Percentiles rank a stretch among this genome's conserved stretches.
Evolutionary conservation across 2,888 invertebrate species (phyloP).

Genomic region (Eupithecia exiguata): DNA sequence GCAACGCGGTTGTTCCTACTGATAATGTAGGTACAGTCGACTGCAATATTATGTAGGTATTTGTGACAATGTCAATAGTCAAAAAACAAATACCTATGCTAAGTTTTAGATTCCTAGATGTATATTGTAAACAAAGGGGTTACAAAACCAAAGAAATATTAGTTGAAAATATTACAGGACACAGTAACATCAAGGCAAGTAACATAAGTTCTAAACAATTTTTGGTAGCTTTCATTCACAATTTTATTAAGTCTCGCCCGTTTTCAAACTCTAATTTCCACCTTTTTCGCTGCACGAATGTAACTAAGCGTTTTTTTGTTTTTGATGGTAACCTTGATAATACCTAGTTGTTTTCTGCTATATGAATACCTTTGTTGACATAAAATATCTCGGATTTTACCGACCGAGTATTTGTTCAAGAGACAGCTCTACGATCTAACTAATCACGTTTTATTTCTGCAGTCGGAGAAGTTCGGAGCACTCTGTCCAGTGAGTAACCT

Average conservation of each 20-base stretch:
- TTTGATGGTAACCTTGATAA: too few relatives aligned
- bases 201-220: background rate
- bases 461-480: constrained; percentile 68
- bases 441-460: constrained; percentile 45
- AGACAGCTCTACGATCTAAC: background rate
- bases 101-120: background rate
- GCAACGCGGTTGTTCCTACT: too few relatives aligned
- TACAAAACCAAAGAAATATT: background rate
- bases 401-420: background rate
- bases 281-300: too few relatives aligned
- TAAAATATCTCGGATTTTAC: background rate
- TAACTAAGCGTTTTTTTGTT: background rate
- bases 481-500: constrained; percentile 72
- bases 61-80: too few relatives aligned
- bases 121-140: constrained; percentile 1
- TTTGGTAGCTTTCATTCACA: background rate
- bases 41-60: too few relatives aligned
- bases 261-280: too few relatives aligned
- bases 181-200: background rate
- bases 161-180: too few relatives aligned
- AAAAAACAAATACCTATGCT: background rate
- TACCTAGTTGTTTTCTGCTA: too few relatives aligned
- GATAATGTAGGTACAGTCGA: too few relatives aligned
- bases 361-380: background rate
- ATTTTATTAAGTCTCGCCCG: too few relatives aligned